phyloP scores from a whole-genome alignment of 2,888 invertebrate genomes.

The Bimastos eiseni region DNA sequence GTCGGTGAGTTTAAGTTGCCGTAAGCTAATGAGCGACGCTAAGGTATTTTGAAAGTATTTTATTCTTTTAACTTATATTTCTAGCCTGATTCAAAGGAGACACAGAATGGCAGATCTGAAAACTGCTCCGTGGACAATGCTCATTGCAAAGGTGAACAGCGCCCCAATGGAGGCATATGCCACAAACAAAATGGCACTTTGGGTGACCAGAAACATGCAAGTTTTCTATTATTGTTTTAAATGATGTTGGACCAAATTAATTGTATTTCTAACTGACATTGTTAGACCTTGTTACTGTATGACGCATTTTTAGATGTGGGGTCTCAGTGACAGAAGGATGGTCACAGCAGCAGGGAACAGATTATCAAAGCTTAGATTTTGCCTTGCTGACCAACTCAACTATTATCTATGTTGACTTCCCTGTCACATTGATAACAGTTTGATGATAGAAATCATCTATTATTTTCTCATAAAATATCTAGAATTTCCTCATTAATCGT shows the following conservation, averaged over 20 bases:
- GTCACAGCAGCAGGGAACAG: background rate
- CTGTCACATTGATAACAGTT: background rate
- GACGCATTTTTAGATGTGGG: background rate
- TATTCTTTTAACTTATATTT: background rate
- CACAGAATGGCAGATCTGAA: background rate
- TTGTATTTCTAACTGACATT: background rate
- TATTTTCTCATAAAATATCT: too few species aligned
- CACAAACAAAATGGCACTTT: background rate
- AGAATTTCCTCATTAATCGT: too few species aligned
- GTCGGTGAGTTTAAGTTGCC: background rate
- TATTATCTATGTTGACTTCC: background rate
- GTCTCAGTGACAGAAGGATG: background rate
- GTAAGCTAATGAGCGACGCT: background rate
- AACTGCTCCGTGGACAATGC: background rate
- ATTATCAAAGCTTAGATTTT: background rate
- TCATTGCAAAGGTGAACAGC: background rate
- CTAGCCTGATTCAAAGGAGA: background rate
- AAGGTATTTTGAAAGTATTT: too few species aligned
- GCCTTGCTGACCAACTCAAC: background rate
- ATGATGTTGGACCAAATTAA: background rate
- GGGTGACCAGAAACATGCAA: background rate
- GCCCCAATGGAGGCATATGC: background rate
- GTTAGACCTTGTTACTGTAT: background rate
- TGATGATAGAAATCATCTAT: background rate
- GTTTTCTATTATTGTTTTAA: slow-evolving; percentile 13